phyloP scores from a whole-genome alignment of 2,113 vertebrate species.

The Ceyx cyanopectus region DNA sequence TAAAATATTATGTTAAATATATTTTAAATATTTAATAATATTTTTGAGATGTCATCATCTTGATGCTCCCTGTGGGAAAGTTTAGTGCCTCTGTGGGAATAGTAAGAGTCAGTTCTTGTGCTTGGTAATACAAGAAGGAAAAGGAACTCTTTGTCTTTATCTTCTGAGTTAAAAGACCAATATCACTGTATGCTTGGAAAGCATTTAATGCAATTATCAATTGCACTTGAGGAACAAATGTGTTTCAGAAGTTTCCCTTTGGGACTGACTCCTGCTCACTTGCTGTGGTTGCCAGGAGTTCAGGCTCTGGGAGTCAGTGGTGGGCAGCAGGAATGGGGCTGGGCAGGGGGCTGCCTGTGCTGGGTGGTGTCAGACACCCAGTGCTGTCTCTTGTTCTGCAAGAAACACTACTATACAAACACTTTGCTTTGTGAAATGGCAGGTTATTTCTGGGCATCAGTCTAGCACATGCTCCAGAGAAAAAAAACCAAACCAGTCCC shows the following conservation, averaged over 20 bases:
- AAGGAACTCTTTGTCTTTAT: neutral
- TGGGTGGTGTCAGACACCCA: rapidly evolving
- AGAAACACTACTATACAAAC: neutral
- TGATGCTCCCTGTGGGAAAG: neutral
- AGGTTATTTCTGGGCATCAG: neutral
- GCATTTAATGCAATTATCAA: neutral
- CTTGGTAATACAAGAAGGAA: neutral
- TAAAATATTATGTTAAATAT: too few relatives aligned
- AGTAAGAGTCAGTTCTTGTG: neutral
- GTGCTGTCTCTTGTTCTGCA: neutral
- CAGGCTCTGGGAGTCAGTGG: neutral
- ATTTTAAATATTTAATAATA: too few relatives aligned
- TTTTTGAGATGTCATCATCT: neutral
- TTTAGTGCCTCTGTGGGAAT: neutral
- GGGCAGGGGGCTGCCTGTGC: rapidly evolving
- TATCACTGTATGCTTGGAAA: neutral
- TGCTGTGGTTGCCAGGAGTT: neutral
- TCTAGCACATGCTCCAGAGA: neutral
- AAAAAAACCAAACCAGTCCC: neutral
- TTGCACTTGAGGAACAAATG: neutral
- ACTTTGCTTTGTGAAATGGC: neutral
- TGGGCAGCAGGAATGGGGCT: neutral
- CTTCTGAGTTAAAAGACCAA: rapidly evolving
- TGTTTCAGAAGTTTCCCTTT: neutral
- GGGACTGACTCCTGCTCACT: neutral